Evolutionary conservation across 1,140 invertebrate genomes (phyloP), one percentile per base, ranked within the genome.

Genomic region (Drosophila melanogaster): DNA sequence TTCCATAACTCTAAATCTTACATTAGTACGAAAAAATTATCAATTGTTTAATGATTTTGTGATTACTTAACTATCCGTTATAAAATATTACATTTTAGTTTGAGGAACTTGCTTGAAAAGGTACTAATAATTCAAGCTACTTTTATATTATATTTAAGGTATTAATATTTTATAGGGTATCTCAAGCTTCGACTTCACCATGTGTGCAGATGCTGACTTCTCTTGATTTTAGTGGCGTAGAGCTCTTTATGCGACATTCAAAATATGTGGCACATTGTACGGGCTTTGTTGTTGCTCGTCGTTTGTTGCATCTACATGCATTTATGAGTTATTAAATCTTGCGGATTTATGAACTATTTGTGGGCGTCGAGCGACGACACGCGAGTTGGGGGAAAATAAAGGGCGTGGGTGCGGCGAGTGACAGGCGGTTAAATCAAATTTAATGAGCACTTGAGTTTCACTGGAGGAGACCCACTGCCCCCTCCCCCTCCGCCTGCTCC

Each of bases 251-350:
- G 84, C 75, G 75, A 87, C 83, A 87, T 77, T 86, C 74, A 69
- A 64, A 81, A 83, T 87, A 87, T 87, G 83, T 87, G 83, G 70
- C 83, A 87, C 79, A 87, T 86, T 77, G 59, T 75, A 75, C 59
- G 62, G 49, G 62, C 62, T 38, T 66, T 49, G 67, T 70, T 70
- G 53, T 40, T 46, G 65, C n/a, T 14, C 17, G 35, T 37, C 30
- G 37, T 64, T 49, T 64, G 54, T 70, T 89, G 76, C 69, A 79
- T 78, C 69, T 75, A 79, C 70, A 77, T 76, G 75, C 69, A 62
- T 89, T 89, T 79, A 81, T 83, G 79, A 89, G 83, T 87, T 87
- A 87, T 87, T 87, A 87, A 87, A 87, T 89, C 65, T 83, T 80
- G 47, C 64, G 74, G 51, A 85, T 85, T 85, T 85, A 85, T 85